These are phyloP conservation scores for Argyrosomus regius DNA, from an alignment of 2,797 vertebrate species.

Conservation along the genomic window DNA sequence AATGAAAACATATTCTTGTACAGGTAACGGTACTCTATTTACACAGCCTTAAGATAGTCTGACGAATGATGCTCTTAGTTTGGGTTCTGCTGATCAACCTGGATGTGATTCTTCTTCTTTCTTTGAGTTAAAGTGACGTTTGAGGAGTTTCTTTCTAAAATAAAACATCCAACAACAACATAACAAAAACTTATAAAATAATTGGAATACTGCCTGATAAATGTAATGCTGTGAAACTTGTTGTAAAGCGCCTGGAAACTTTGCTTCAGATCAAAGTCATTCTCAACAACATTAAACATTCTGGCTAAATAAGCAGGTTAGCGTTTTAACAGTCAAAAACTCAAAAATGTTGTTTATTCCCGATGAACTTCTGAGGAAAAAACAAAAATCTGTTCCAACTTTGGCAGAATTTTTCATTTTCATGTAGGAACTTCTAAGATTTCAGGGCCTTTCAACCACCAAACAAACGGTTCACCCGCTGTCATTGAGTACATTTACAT, in stretches of 20 bases:
- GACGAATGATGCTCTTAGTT: conserved; percentile 43
- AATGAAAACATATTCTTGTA: conserved; percentile 65
- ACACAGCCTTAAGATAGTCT: conserved; percentile 78
- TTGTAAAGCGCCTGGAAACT: conserved; percentile 6
- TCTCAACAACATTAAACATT: neutral
- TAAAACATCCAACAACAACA: neutral
- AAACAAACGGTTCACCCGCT: neutral
- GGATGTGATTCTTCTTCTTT: conserved; percentile 13
- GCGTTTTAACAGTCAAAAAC: neutral
- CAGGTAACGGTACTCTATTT: conserved; percentile 71
- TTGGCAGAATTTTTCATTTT: neutral
- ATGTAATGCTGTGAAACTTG: conserved; percentile 24
- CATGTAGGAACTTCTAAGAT: neutral
- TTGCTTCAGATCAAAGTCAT: conserved; percentile 10
- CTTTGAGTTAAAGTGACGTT: conserved; percentile 11
- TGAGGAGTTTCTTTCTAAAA: conserved; percentile 1
- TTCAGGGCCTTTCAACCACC: conserved; percentile 13
- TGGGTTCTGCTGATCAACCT: conserved; percentile 42
- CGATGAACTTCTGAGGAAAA: neutral
- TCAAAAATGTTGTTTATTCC: neutral
- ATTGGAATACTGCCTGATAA: conserved; percentile 28
- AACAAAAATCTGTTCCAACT: neutral
- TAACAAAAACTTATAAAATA: neutral
- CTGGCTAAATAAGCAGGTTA: neutral
- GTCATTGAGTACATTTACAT: conserved; percentile 10